Base-by-base conservation (phyloP, 2,113 vertebrate genomes). In the Lutjanus erythropterus region DNA sequence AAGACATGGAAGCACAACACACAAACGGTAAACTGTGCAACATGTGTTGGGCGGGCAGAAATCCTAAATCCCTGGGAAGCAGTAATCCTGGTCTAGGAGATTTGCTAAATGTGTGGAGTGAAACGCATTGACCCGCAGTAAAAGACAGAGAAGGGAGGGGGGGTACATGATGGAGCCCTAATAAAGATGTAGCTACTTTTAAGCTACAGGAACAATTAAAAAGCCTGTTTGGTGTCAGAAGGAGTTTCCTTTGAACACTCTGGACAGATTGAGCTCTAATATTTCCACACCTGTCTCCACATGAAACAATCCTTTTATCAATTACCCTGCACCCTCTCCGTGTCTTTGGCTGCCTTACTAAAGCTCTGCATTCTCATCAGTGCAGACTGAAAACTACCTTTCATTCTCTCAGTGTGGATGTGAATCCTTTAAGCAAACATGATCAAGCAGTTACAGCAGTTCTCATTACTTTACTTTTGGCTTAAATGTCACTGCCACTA, bases 31-130 rank as follows among this genome's bases (percentile, higher is more conserved):
- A n/a, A 90, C 60, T 76, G 78, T 84, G 85, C 76, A 88, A 88
- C 93, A 93, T 94, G 91, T 94, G 95, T 91, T 91, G 81, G 91
- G 88, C 86, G 65, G 93, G 91, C 75, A 91, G 91, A 93, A 94
- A 95, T 91, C 92, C 93, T 95, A 96, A 97, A 96, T 96, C 97
- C 95, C 89, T 88, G 72, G 76, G 68, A 85, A 73, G 89, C 60
- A 25, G 85, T 97, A 97, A 98, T 97, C 97, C 96, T 83, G 86
- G 92, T 91, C 90, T 0, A 37, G 80, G 85, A 96, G 97, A 97
- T 97, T 97, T 95, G 75, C 85, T 72, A 49, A 83, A 88, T 80
- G 66, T 76, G 81, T 75, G 27, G 72, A 80, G 52, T 70, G 83
- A 56, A 33, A 83, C 39, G 6, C 71, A 82, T 3, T 73, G 86